Evolutionary conservation across 1,140 invertebrate genomes (phyloP), one percentile per base, ranked within the genome.

Genomic region (Thaumatotibia leucotreta): DNA sequence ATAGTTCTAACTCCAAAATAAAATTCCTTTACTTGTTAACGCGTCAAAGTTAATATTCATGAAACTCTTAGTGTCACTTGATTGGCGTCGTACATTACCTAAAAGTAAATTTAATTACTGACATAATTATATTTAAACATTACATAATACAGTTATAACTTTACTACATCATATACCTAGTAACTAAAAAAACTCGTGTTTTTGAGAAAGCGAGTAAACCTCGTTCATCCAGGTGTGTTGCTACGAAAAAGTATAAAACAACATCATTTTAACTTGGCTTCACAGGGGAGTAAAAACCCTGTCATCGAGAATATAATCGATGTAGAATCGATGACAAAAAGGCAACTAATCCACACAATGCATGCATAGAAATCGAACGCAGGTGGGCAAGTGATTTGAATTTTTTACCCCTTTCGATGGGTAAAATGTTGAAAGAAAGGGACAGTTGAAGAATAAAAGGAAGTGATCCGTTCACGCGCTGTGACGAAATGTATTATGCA

Each of bases 381-480:
- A 89, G 84, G 87, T 89, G 87, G 88, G 76, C 79, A 69, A 77
- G 72, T 88, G 87, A 89, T 76, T 81, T 72, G 72, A 75, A 76
- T 83, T 80, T 88, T 85, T 84, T 82, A 54, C 50, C 50, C 50
- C 23, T 54, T 45, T 45, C 39, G 17, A 45, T 45, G n/a, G 4
- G 17, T 45, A 39, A 45, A 45, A 39, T 14, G 20, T 20, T 39
- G 35, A 39, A 39, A 35, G 52, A 5, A 58, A 24, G 52, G 27
- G 39, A 45, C 39, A 45, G 39, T 45, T 45, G 1, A 8, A 9
- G 39, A 45, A 45, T 45, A 45, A 45, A 29, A 45, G 39, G 39
- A 20, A 45, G 17, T 45, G 6, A 8, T 45, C 39, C 6, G 27
- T 45, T 45, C 35, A 20, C 39, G 39, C 39, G 17, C 14, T 45